Evolutionary conservation across 1,140 invertebrate genomes (phyloP).

Genomic region (Cheumatopsyche charites): DNA sequence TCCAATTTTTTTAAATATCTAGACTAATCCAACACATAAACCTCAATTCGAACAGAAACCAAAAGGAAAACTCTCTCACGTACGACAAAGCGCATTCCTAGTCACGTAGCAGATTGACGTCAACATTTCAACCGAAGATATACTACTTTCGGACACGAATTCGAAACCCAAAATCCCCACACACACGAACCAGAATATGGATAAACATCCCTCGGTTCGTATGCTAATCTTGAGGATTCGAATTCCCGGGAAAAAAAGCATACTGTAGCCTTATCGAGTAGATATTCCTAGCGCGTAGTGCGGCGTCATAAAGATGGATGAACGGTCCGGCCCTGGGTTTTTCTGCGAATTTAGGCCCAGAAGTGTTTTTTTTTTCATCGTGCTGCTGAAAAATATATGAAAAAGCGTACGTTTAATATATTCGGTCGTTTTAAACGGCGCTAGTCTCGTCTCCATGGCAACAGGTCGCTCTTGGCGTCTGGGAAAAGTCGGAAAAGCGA

Average conservation of each 20-base stretch:
- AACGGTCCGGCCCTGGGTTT: constrained; percentile 14
- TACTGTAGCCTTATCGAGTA: background rate
- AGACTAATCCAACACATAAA: too few relatives aligned
- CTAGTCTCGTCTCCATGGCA: constrained; percentile 17
- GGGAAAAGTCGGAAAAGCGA: background rate
- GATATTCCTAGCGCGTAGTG: constrained; percentile 3
- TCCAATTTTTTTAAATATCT: too few relatives aligned
- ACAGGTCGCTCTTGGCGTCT: constrained; percentile 19
- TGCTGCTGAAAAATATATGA: too few relatives aligned
- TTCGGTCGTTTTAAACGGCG: background rate
- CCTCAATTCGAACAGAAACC: too few relatives aligned
- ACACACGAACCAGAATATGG: too few relatives aligned
- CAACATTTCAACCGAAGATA: background rate
- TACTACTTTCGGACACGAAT: background rate
- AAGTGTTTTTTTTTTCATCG: background rate
- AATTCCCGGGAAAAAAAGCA: background rate
- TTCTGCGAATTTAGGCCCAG: background rate
- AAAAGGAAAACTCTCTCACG: too few relatives aligned
- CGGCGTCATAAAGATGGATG: constrained; percentile 35
- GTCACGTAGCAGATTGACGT: background rate
- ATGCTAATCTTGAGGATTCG: constrained; percentile 28
- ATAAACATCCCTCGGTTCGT: background rate
- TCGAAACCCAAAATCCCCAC: background rate
- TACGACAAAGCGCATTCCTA: too few relatives aligned
- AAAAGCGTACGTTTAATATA: too few relatives aligned